Conservation (phyloP, 1,140 invertebrate genomes). For the Hylyphantes graminicola region DNA sequence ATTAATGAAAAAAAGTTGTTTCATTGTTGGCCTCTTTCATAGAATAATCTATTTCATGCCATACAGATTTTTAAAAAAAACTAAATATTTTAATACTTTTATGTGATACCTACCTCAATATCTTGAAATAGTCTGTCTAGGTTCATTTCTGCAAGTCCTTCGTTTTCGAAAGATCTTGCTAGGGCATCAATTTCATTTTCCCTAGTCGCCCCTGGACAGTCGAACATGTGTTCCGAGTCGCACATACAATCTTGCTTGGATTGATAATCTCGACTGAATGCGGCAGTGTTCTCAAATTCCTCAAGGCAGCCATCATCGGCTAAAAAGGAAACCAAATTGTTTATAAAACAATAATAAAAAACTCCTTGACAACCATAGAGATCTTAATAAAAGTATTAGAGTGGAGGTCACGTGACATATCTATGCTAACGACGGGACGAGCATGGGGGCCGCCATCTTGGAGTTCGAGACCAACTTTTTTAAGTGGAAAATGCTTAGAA, state of each 20-base stretch:
- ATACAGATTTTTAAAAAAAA: too few species aligned
- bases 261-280: slow-evolving; percentile 95
- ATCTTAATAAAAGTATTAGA: not conserved
- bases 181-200: slow-evolving; percentile 69
- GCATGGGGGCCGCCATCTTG: too few species aligned
- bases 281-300: slow-evolving; percentile 94
- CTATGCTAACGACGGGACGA: too few species aligned
- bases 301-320: slow-evolving; percentile 89
- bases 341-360: too few species aligned
- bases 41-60: too few species aligned
- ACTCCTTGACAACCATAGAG: too few species aligned
- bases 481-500: too few species aligned
- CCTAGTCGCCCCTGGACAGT: slow-evolving; percentile 75
- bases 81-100: too few species aligned
- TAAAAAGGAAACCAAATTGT: slow-evolving; percentile 58
- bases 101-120: slow-evolving; percentile 59
- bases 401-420: too few species aligned
- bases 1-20: too few species aligned
- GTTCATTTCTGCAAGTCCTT: slow-evolving; percentile 64
- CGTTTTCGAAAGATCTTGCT: slow-evolving; percentile 67
- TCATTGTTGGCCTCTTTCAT: too few species aligned
- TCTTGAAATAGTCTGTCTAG: slow-evolving; percentile 64
- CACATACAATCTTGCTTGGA: slow-evolving; percentile 95
- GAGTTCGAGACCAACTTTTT: too few species aligned
- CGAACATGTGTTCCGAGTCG: slow-evolving; percentile 98